Evolutionary conservation across 1,140 invertebrate genomes (phyloP).

Genomic region (Drosophila chauvacae): DNA sequence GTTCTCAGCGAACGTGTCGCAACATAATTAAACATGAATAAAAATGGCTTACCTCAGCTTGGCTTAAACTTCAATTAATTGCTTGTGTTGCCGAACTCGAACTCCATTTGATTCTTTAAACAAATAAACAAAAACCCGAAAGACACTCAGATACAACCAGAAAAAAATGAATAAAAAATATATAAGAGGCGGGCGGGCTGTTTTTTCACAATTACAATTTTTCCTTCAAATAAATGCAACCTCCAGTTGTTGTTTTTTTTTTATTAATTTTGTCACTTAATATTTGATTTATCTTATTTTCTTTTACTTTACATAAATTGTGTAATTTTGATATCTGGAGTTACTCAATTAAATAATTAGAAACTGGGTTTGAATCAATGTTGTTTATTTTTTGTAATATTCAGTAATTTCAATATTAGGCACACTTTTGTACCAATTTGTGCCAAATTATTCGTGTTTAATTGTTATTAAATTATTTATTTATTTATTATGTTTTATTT

Average conservation of each 20-base stretch:
- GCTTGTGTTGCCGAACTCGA: slow-evolving; percentile 11
- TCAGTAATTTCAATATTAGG: not conserved
- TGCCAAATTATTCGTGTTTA: not conserved
- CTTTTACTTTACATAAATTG: not conserved
- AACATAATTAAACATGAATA: slow-evolving; percentile 27
- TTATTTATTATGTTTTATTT: not conserved
- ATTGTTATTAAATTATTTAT: not conserved
- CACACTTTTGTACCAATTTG: not conserved
- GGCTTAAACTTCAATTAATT: slow-evolving; percentile 30
- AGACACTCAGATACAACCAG: slow-evolving; percentile 6
- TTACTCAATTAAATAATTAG: not conserved
- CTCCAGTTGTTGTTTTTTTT: not conserved
- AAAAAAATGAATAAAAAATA: slow-evolving; percentile 10
- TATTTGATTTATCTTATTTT: not conserved
- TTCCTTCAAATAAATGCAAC: not conserved
- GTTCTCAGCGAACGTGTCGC: slow-evolving; percentile 38
- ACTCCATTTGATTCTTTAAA: slow-evolving; percentile 39
- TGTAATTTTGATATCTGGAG: not conserved
- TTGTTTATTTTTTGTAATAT: not conserved
- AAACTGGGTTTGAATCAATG: not conserved
- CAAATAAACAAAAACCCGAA: slow-evolving; percentile 3
- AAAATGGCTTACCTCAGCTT: slow-evolving; percentile 30
- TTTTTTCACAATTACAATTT: not conserved
- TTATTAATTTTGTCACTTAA: not conserved
- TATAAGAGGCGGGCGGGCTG: not conserved